Percentiles rank a stretch among this genome's conserved stretches.
Evolutionary conservation across 2,797 vertebrate species (phyloP).

Genomic region (Gymnocypris eckloni): DNA sequence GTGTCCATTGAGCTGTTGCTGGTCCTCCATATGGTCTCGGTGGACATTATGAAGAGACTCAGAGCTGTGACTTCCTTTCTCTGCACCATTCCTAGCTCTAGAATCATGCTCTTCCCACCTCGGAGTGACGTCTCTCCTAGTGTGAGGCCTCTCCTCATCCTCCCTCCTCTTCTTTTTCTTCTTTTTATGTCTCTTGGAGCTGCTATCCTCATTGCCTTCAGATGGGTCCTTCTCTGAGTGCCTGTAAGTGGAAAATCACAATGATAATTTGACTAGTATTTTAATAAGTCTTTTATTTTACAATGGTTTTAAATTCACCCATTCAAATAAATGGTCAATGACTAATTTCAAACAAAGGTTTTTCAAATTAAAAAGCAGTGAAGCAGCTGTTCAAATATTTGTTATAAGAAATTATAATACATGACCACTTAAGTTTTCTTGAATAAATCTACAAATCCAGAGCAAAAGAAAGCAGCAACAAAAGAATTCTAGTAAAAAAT

Average conservation of each 20-base stretch:
- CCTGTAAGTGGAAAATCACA: slow-evolving; percentile 64
- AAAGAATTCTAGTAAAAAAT: background rate
- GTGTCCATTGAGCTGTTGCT: slow-evolving; percentile 68
- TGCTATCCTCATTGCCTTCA: slow-evolving; percentile 72
- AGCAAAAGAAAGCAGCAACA: background rate
- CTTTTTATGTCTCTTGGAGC: slow-evolving; percentile 82
- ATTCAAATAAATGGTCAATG: background rate
- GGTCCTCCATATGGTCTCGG: slow-evolving; percentile 57
- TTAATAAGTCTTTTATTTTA: background rate
- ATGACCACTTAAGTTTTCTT: background rate
- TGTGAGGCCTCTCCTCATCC: slow-evolving; percentile 60
- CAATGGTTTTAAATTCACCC: background rate
- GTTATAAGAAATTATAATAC: background rate
- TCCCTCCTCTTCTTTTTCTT: slow-evolving; percentile 81
- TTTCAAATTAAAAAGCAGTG: background rate
- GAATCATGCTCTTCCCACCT: slow-evolving; percentile 20
- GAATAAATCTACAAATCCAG: background rate
- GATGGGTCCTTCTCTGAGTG: slow-evolving; percentile 78
- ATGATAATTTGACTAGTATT: background rate
- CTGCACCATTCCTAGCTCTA: slow-evolving; percentile 64
- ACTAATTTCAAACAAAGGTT: background rate
- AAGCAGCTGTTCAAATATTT: background rate
- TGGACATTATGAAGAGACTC: slow-evolving; percentile 61
- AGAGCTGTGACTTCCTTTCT: slow-evolving; percentile 59
- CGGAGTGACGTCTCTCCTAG: slow-evolving; percentile 18